These are phyloP conservation scores for Haplochromis vanheusdeni DNA, from an alignment of 2,113 vertebrate species.

Conservation along the genomic window DNA sequence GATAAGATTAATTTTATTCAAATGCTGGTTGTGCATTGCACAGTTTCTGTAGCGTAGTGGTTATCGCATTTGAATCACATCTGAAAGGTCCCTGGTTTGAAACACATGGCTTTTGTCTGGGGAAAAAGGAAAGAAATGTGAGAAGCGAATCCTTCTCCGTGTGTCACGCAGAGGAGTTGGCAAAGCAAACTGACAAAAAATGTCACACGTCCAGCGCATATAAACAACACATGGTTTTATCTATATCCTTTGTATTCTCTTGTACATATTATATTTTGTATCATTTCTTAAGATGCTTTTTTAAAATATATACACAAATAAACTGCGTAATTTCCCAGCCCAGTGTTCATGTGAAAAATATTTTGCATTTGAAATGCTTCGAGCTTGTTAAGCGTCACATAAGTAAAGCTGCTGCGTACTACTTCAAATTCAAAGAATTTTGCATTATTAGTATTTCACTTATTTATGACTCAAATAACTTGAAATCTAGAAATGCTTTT, in stretches of 20 bases:
- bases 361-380: neutral
- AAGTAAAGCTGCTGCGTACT: neutral
- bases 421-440: neutral
- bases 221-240: neutral
- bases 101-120: neutral
- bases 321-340: neutral
- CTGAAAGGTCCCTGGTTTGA: neutral
- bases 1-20: slow-evolving; percentile 5
- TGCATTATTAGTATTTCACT: neutral
- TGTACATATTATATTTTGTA: neutral
- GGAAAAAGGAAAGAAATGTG: neutral
- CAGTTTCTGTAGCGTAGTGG: neutral
- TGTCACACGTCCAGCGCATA: neutral
- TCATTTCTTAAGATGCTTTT: neutral
- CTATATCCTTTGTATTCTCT: neutral
- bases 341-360: neutral
- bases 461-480: neutral
- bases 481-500: neutral
- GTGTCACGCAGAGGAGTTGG: neutral
- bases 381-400: neutral
- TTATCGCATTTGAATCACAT: neutral
- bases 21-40: neutral
- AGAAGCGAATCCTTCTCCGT: neutral
- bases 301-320: neutral
- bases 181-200: neutral